Evolutionary conservation across 2,888 invertebrate genomes (phyloP).

Genomic region (Melieria picta): DNA sequence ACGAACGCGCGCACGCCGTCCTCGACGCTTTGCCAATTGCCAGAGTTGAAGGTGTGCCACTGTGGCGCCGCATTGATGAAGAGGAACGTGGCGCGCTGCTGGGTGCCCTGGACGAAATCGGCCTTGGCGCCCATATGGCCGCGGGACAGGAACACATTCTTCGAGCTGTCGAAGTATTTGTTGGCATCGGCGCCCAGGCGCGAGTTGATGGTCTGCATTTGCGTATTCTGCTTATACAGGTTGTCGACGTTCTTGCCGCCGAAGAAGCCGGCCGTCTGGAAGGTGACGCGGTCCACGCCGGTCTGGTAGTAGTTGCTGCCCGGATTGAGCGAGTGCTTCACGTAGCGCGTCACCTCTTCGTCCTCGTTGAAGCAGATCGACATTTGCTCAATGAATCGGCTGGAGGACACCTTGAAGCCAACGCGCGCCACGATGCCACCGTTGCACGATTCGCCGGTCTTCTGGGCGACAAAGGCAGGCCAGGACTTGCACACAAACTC

Average conservation of each 20-base stretch:
- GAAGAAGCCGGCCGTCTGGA: conserved; percentile 61
- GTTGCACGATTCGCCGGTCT: conserved; percentile 55
- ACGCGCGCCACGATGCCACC: conserved; percentile 60
- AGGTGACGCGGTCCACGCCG: conserved; percentile 61
- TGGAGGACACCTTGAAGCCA: conserved; percentile 59
- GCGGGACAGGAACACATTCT: conserved; percentile 62
- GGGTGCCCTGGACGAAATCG: conserved; percentile 68
- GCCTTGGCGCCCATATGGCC: conserved; percentile 70
- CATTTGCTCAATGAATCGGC: conserved; percentile 61
- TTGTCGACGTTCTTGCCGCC: conserved; percentile 59
- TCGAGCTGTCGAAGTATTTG: conserved; percentile 50
- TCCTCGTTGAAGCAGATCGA: conserved; percentile 65
- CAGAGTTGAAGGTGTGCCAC: conserved; percentile 71
- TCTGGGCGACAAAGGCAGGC: conserved; percentile 56
- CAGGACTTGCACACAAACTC: conserved; percentile 60
- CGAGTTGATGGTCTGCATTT: conserved; percentile 59
- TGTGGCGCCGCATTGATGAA: conserved; percentile 71
- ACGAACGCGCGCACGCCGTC: conserved; percentile 65
- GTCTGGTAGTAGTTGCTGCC: conserved; percentile 66
- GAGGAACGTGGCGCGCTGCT: conserved; percentile 69
- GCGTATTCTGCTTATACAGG: conserved; percentile 61
- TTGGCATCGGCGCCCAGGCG: conserved; percentile 57
- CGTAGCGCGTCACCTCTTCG: conserved; percentile 64
- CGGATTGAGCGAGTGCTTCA: conserved; percentile 61
- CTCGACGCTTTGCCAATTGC: conserved; percentile 71